Evolutionary conservation across 2,113 vertebrate species (phyloP).

Genomic region (Percina caprodes): DNA sequence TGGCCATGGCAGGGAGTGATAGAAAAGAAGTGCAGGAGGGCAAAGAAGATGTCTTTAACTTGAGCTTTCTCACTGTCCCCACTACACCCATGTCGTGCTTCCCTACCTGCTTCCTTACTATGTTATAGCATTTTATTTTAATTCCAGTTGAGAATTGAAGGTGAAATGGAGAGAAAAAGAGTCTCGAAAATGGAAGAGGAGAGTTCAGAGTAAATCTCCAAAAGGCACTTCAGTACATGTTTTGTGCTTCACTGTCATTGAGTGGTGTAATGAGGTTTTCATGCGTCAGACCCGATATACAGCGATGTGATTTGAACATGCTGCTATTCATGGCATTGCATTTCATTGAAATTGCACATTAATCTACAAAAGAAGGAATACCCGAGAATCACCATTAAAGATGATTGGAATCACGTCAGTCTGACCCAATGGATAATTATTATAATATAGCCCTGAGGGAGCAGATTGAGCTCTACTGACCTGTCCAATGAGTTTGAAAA

Average conservation of each 20-base stretch:
- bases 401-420: slow-evolving; percentile 66
- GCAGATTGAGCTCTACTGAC: slow-evolving; percentile 33
- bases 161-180: not conserved
- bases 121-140: slow-evolving; percentile 19
- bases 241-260: slow-evolving; percentile 23
- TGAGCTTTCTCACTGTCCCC: slow-evolving; percentile 69
- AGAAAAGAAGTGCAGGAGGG: slow-evolving; percentile 60
- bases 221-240: slow-evolving; percentile 6
- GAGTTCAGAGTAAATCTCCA: slow-evolving; percentile 5
- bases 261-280: slow-evolving; percentile 34
- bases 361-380: slow-evolving; percentile 58
- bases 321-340: slow-evolving; percentile 52
- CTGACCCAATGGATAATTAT: slow-evolving; percentile 72
- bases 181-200: slow-evolving; percentile 1
- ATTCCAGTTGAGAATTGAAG: not conserved
- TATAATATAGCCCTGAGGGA: slow-evolving; percentile 48
- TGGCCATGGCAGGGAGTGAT: slow-evolving; percentile 48
- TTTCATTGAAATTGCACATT: slow-evolving; percentile 43
- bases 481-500: slow-evolving; percentile 43
- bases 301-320: slow-evolving; percentile 18
- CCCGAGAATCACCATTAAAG: slow-evolving; percentile 58
- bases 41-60: slow-evolving; percentile 71
- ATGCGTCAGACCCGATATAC: not conserved
- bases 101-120: slow-evolving; percentile 9
- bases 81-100: slow-evolving; percentile 19